These are phyloP conservation scores for Hippoglossus stenolepis DNA, from an alignment of 2,113 vertebrate species.

Conservation along the genomic window DNA sequence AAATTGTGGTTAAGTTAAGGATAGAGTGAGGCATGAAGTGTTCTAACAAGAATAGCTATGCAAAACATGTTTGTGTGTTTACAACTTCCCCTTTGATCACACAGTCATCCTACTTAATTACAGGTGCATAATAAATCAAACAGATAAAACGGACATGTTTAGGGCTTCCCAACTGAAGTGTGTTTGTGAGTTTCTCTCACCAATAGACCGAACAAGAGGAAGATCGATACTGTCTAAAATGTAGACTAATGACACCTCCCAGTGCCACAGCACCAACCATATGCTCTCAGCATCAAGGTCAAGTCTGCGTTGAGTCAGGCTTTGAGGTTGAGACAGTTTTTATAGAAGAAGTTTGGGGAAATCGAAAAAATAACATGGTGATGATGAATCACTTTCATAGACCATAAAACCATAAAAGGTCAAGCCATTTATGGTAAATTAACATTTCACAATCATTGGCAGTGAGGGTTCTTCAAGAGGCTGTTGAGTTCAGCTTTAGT, in stretches of 20 bases:
- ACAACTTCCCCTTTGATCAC: conserved; percentile 11
- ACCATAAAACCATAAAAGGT: conserved; percentile 11
- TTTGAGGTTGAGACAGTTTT: too few relatives aligned
- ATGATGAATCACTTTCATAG: not conserved
- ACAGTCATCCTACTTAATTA: not conserved
- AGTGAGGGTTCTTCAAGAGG: too few relatives aligned
- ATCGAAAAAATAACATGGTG: too few relatives aligned
- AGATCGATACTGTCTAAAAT: not conserved
- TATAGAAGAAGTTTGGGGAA: too few relatives aligned
- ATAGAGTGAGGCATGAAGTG: too few relatives aligned
- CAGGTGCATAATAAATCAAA: conserved; percentile 19
- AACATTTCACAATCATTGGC: not conserved
- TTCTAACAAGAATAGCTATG: too few relatives aligned
- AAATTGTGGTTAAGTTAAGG: too few relatives aligned
- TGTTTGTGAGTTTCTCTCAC: not conserved
- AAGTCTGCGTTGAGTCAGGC: too few relatives aligned
- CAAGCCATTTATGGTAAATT: not conserved
- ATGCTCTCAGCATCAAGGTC: too few relatives aligned
- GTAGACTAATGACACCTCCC: not conserved
- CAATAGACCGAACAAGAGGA: not conserved
- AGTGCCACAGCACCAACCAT: too few relatives aligned
- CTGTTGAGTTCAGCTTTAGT: too few relatives aligned
- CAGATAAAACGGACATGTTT: conserved; percentile 5
- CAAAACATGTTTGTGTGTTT: not conserved
- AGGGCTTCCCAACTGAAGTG: not conserved